Evolutionary conservation across 2,113 vertebrate species (phyloP), one percentile per base, ranked within the genome.

Genomic region (Clarias batrachus): DNA sequence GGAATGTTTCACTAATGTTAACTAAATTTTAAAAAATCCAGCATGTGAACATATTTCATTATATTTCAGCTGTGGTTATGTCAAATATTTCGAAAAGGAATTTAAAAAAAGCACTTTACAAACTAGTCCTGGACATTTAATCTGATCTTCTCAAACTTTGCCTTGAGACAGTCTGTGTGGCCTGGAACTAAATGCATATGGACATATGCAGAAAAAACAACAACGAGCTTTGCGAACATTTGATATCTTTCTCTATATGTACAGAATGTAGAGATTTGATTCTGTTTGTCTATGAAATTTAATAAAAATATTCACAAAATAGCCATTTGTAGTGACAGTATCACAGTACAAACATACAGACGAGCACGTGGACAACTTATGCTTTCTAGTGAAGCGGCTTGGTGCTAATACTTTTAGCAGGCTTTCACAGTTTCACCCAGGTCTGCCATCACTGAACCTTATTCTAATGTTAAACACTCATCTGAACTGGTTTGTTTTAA

Each of bases 401-500:
- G 21, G 30, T 62, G 57, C 57, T 81, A 81, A 81, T 81, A 81
- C 25, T 60, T 81, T 41, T 62, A 23, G 19, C 57, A 81, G 78
- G 62, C 78, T 12, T 81, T 81, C 57, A 81, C 78, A 62, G 30
- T 81, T 81, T 41, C 56, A 4, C 27, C 2, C 54, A 79, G 54
- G 8, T 79, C 77, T 79, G 77, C 56, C n/a, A 81, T 81, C 30
- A 81, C 13, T 56, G 74, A 77, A 56, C 25, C 52, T 62, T 81
- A 81, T 2, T 81, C 57, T 62, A 57, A 57, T 62, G 59, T 25
- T 41, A 81, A 81, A 60, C 57, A 23, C 30, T 81, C 56, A 82
- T 82, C 19, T 66, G 27, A 17, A 17, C 66, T 27, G 57, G 86
- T 62, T 82, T 83, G 80, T 83, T 87, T 76, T 76, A 74, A 82